phyloP scores from a whole-genome alignment of 2,888 invertebrate species.

The Silvanus unidentatus region DNA sequence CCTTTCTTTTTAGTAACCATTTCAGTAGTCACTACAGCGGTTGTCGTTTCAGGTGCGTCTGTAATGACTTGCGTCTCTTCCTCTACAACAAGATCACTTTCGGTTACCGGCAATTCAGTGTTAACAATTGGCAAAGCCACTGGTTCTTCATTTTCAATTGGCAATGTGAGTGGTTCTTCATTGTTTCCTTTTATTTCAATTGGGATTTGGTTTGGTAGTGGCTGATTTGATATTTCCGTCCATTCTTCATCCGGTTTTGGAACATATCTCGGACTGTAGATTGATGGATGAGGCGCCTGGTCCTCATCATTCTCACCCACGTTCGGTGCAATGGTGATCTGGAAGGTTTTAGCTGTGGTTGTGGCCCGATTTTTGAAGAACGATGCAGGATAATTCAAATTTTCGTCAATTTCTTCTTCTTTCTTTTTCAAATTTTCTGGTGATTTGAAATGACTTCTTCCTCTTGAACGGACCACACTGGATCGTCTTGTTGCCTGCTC shows the following conservation, averaged over 20 bases:
- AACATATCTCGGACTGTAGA: constrained; percentile 49
- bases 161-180: constrained; percentile 5
- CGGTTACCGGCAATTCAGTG: not conserved
- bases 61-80: constrained; percentile 18
- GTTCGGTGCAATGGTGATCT: constrained; percentile 41
- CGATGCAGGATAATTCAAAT: constrained; percentile 46
- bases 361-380: constrained; percentile 32
- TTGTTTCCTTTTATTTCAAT: not conserved
- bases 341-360: constrained; percentile 29
- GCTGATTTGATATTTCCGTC: constrained; percentile 36
- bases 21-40: constrained; percentile 17
- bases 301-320: constrained; percentile 45
- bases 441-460: constrained; percentile 50
- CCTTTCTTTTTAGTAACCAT: constrained; percentile 31
- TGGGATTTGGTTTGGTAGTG: not conserved
- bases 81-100: constrained; percentile 20
- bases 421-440: constrained; percentile 37
- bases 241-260: constrained; percentile 29
- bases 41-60: constrained; percentile 12
- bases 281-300: constrained; percentile 53
- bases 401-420: constrained; percentile 41
- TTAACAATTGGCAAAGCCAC: constrained; percentile 3
- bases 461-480: constrained; percentile 44
- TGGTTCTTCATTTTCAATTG: constrained; percentile 7
- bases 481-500: constrained; percentile 26